Conservation (phyloP, 2,888 invertebrate genomes). For the Drosophila pegasa region DNA sequence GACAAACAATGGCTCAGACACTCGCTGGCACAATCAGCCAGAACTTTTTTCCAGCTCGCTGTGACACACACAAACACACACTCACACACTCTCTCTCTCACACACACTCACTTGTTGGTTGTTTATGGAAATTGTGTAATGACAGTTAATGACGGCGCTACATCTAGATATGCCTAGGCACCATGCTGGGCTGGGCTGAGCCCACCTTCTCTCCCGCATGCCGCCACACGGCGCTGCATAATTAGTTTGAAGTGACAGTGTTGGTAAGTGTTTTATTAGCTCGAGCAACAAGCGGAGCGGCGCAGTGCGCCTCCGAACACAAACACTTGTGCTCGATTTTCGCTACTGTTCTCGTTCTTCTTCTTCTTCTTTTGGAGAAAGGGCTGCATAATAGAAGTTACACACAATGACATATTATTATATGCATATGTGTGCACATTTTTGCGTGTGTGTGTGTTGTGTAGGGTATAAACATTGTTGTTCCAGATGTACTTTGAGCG, state of each 20-base stretch:
- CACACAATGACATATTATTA: slow-evolving; percentile 11
- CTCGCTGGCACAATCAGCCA: slow-evolving; percentile 46
- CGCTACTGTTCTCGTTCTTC: slow-evolving; percentile 17
- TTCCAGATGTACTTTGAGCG: too few species aligned
- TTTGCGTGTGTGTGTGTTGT: not conserved
- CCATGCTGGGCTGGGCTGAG: not conserved
- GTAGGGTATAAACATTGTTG: not conserved
- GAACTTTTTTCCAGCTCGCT: slow-evolving; percentile 36
- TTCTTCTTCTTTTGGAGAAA: slow-evolving; percentile 13
- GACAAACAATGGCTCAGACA: slow-evolving; percentile 71
- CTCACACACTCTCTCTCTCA: slow-evolving; percentile 6
- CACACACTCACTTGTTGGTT: slow-evolving; percentile 31
- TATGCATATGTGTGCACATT: not conserved
- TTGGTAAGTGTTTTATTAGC: slow-evolving; percentile 76
- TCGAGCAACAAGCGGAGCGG: slow-evolving; percentile 53
- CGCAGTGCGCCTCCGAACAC: slow-evolving; percentile 50
- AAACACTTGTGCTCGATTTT: slow-evolving; percentile 67
- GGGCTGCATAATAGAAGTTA: slow-evolving; percentile 25
- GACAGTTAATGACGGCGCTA: slow-evolving; percentile 75
- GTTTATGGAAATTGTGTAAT: slow-evolving; percentile 79
- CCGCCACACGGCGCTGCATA: slow-evolving; percentile 53
- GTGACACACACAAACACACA: slow-evolving; percentile 5
- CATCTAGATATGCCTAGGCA: slow-evolving; percentile 57
- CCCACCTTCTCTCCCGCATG: not conserved
- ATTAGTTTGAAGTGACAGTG: slow-evolving; percentile 66